Conservation (phyloP, 2,113 vertebrate species). For the Cygnus atratus region DNA sequence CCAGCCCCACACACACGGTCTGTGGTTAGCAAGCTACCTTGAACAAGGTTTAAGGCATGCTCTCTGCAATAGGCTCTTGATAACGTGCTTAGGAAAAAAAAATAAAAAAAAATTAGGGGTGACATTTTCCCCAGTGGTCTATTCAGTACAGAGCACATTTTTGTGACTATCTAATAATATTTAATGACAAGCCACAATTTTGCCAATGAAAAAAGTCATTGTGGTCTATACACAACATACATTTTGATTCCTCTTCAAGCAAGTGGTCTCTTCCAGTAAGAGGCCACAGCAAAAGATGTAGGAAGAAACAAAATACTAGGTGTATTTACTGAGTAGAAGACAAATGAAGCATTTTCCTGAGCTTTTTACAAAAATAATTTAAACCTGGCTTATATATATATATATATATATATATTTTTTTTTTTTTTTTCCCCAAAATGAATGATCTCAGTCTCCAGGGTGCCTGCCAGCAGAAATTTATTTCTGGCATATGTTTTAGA, state of each 20-base stretch:
- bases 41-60: neutral
- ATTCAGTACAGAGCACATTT: neutral
- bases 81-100: neutral
- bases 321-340: neutral
- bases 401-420: neutral
- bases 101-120: neutral
- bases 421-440: neutral
- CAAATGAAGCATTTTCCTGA: neutral
- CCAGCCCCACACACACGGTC: accelerated
- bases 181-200: neutral
- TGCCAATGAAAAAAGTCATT: neutral
- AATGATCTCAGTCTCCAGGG: neutral
- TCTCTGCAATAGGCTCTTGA: neutral
- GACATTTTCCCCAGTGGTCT: neutral
- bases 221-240: neutral
- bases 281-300: accelerated
- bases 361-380: neutral
- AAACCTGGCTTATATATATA: neutral
- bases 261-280: neutral
- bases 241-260: neutral
- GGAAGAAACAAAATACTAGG: neutral
- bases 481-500: neutral
- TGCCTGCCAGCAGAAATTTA: neutral
- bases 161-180: neutral
- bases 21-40: neutral